Conservation (phyloP, 1,140 invertebrate species). For the Brachionus calyciflorus region DNA sequence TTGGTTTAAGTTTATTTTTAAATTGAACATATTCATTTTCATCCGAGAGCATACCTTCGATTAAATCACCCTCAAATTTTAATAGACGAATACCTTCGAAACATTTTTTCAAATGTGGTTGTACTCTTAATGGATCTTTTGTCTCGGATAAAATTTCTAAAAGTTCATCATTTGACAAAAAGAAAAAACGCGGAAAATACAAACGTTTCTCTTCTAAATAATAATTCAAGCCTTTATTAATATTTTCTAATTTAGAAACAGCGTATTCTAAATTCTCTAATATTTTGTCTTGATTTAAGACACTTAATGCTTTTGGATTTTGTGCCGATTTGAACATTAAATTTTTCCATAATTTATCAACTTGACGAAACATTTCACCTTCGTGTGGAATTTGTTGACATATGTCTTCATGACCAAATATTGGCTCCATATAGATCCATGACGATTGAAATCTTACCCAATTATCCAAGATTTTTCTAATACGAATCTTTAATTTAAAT, state of each 20-base stretch:
- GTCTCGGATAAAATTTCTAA: constrained; percentile 88
- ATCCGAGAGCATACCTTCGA: constrained; percentile 77
- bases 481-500: constrained; percentile 50
- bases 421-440: constrained; percentile 62
- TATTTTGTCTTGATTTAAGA: constrained; percentile 58
- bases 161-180: constrained; percentile 82
- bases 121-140: constrained; percentile 84
- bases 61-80: constrained; percentile 69
- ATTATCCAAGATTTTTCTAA: constrained; percentile 63
- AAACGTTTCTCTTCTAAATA: constrained; percentile 61
- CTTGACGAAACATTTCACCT: constrained; percentile 59
- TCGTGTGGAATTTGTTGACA: constrained; percentile 62
- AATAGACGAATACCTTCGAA: constrained; percentile 65
- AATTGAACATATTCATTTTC: constrained; percentile 78
- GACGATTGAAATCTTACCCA: constrained; percentile 64
- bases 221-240: constrained; percentile 53
- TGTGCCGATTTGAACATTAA: neutral
- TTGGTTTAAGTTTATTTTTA: constrained; percentile 75
- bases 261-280: constrained; percentile 62
- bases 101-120: constrained; percentile 73
- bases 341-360: constrained; percentile 32
- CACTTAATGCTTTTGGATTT: constrained; percentile 55
- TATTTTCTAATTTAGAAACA: constrained; percentile 57
- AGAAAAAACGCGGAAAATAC: constrained; percentile 69
- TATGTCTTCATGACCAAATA: constrained; percentile 62